Evolutionary conservation across 2,888 invertebrate species (phyloP).

Genomic region (Blastobasis adustella): DNA sequence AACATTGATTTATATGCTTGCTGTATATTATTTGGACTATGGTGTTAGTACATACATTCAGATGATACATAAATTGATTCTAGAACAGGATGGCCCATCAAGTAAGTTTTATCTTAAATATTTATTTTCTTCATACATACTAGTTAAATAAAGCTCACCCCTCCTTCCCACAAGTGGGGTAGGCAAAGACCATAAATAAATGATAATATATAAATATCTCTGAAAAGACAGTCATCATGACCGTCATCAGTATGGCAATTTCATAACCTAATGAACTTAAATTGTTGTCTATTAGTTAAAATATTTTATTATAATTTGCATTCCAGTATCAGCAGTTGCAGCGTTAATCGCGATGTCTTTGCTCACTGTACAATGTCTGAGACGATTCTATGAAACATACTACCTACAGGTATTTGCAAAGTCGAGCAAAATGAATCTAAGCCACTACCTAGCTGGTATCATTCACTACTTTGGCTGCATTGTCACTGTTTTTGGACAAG

Average conservation of each 20-base stretch:
- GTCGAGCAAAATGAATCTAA: conserved; percentile 83
- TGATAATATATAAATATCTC: no score
- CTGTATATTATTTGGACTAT: conserved; percentile 63
- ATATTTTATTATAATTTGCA: not conserved
- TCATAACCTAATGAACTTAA: not conserved
- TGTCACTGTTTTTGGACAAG: conserved; percentile 79
- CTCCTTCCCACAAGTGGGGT: no score
- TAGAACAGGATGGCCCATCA: conserved; percentile 56
- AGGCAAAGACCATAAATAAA: no score
- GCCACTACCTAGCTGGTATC: conserved; percentile 85
- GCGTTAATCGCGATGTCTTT: conserved; percentile 77
- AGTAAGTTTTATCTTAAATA: conserved; percentile 42
- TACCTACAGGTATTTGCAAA: conserved; percentile 87
- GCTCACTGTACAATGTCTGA: conserved; percentile 79
- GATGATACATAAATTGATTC: conserved; percentile 58
- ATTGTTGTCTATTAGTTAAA: not conserved
- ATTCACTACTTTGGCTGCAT: conserved; percentile 84
- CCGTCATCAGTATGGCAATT: not conserved
- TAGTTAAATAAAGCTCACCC: no score
- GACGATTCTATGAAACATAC: conserved; percentile 88
- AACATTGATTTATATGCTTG: conserved; percentile 60
- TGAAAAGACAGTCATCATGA: no score
- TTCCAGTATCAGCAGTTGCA: conserved; percentile 75
- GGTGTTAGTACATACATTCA: conserved; percentile 64
- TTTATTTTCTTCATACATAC: no score